Evolutionary conservation across 2,888 invertebrate species (phyloP).

Genomic region (Globia sparganii): DNA sequence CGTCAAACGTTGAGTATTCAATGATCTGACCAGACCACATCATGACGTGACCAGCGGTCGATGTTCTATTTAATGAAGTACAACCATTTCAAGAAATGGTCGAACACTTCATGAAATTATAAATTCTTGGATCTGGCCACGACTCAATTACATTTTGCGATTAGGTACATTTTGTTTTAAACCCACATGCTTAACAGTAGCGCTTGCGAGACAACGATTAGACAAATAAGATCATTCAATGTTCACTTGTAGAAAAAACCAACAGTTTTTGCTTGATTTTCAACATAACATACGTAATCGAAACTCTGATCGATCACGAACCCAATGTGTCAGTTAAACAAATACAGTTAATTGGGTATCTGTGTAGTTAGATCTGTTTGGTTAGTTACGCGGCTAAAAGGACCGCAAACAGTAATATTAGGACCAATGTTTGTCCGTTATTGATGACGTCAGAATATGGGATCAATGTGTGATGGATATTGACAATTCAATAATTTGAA

Average conservation of each 20-base stretch:
- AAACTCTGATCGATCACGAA: constrained; percentile 33
- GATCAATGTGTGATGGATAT: constrained; percentile 29
- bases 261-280: background rate
- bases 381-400: constrained; percentile 56
- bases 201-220: background rate
- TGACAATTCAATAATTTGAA: background rate
- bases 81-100: no score
- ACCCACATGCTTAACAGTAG: background rate
- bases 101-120: background rate
- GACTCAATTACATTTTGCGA: background rate
- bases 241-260: background rate
- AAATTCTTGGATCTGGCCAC: background rate
- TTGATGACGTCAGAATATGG: constrained; percentile 27
- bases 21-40: no score
- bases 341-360: constrained; percentile 60
- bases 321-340: constrained; percentile 28
- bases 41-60: no score
- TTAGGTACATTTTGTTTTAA: no score
- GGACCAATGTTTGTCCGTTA: constrained; percentile 31
- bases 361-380: constrained; percentile 48
- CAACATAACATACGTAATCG: background rate
- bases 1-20: no score
- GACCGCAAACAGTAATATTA: constrained; percentile 56
- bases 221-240: background rate
- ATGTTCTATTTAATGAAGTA: background rate